These are phyloP conservation scores for Microtus richardsoni DNA, from an alignment of 2,113 vertebrate genomes.

Conservation along the genomic window DNA sequence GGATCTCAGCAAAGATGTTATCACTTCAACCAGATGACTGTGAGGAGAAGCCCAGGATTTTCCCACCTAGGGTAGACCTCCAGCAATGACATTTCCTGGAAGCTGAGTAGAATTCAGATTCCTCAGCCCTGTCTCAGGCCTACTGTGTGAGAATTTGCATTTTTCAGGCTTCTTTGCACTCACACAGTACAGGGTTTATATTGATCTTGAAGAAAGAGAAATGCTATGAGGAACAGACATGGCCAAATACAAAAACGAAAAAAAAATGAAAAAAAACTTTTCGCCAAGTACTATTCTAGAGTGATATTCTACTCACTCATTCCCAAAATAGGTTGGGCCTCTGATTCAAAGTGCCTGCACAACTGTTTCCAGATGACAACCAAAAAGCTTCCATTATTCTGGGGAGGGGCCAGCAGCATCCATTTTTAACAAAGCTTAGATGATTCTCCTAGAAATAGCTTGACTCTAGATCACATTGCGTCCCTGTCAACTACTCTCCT, in stretches of 20 bases:
- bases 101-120: background rate
- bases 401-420: background rate
- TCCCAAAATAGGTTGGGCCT: background rate
- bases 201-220: conserved; percentile 1
- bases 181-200: background rate
- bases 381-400: background rate
- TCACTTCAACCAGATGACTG: background rate
- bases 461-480: background rate
- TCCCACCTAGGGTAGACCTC: background rate
- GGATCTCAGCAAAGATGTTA: background rate
- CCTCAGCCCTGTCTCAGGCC: background rate
- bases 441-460: background rate
- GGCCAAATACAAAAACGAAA: background rate
- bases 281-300: background rate
- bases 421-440: background rate
- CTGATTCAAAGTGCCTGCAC: background rate
- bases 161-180: background rate
- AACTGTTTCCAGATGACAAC: background rate
- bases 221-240: background rate
- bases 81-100: background rate
- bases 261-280: background rate
- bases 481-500: background rate
- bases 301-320: background rate
- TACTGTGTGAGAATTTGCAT: background rate
- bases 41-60: background rate